Evolutionary conservation across 2,797 vertebrate genomes (phyloP).

Genomic region (Microchirus variegatus): DNA sequence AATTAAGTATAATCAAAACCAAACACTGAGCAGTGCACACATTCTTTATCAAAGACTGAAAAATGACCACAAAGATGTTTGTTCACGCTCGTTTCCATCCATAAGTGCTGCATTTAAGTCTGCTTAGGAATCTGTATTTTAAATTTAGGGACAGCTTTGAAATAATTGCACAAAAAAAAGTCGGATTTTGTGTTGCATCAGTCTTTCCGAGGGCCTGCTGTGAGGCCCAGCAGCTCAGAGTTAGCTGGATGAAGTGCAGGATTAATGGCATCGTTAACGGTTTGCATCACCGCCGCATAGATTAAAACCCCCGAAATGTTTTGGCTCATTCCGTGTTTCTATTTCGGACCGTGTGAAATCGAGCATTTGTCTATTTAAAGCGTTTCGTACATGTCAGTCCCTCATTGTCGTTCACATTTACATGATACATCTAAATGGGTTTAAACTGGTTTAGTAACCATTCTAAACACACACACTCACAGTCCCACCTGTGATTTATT

Average conservation of each 20-base stretch:
- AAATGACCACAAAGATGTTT: conserved; percentile 16
- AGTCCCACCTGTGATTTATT: too few species aligned
- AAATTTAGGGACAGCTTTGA: background rate
- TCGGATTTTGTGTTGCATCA: background rate
- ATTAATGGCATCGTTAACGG: conserved; percentile 9
- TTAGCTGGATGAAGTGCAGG: background rate
- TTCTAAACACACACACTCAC: too few species aligned
- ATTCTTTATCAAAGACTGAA: conserved; percentile 24
- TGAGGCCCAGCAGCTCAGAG: conserved; percentile 5
- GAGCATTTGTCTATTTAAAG: background rate
- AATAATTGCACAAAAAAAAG: background rate
- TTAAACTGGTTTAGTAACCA: too few species aligned
- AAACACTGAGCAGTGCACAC: conserved; percentile 41
- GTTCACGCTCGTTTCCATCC: background rate
- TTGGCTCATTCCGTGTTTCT: background rate
- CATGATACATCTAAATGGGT: too few species aligned
- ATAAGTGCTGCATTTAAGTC: conserved; percentile 17
- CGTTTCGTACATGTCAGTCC: background rate
- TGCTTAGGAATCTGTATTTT: conserved; percentile 4
- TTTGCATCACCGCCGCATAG: conserved; percentile 11
- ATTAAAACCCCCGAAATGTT: conserved; percentile 14
- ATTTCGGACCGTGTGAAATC: background rate
- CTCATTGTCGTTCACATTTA: background rate
- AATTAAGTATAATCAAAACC: conserved; percentile 49
- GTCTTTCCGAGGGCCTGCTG: conserved; percentile 11